Base-by-base conservation (phyloP, 1,140 invertebrate species). In the Stratiolaelaps scimitus region DNA sequence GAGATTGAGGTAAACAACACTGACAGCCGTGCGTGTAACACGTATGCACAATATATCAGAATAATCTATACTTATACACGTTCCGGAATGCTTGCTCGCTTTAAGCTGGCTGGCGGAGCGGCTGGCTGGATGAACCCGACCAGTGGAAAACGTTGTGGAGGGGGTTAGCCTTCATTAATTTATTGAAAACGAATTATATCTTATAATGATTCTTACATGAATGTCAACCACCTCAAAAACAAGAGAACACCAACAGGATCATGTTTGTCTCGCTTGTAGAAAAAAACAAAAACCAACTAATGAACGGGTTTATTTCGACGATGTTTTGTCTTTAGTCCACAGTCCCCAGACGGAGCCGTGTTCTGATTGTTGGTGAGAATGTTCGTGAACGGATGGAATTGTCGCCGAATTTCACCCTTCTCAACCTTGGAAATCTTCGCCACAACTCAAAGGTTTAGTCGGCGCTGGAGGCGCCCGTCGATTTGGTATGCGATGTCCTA, bases 381-480 rank as follows among this genome's bases (percentile, higher is more conserved):
- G 53, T 60, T 26, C 53, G 53, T 17, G 53, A 60, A 26, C 53
- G 53, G 4, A 34, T 60, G 15, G 34, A 1, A 29, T 17, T 60
- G 23, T 23, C 53, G 15, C 34, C 53, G 53, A 29, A 19, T 23
- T 60, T 26, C 2, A 20, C 26, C 34, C 34, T 60, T 34, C 20
- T 60, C 26, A 60, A 60, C 26, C 53, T 60, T 17, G 17, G 10
- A 15, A 60, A 60, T 34, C 53, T 60, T 17, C 13, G 53, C 4
- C 53, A 29, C 17, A 60, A 23, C 26, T 15, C 15, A 2, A 34
- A 60, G 53, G 53, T 60, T 7, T 23, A 15, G 15, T 60, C 15
- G 2, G 6, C 2, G 26, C 15, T 28, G 15, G 4, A 15, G 4
- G 47, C 15, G 7, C 15, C 4, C 47, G 19, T 48, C n/a, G n/a